These are phyloP conservation scores for Echeneis naucrates DNA, from an alignment of 2,797 vertebrate genomes.

Conservation along the genomic window DNA sequence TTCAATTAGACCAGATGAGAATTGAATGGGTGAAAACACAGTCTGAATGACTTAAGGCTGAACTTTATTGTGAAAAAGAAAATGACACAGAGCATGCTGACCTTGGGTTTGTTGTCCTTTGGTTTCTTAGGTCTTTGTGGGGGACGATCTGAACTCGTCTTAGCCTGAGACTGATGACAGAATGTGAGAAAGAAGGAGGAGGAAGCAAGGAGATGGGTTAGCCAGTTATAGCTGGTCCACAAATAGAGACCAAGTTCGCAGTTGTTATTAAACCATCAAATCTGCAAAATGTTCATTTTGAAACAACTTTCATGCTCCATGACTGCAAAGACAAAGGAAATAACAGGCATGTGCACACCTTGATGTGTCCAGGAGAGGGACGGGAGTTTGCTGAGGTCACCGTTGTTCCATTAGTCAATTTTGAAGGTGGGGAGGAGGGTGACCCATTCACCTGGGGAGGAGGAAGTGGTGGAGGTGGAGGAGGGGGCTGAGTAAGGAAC, in stretches of 20 bases:
- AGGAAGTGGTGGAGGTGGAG: slow-evolving; percentile 64
- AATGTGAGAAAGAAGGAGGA: slow-evolving; percentile 45
- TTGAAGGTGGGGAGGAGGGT: slow-evolving; percentile 75
- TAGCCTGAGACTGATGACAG: slow-evolving; percentile 86
- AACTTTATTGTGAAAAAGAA: not conserved
- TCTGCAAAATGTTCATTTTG: slow-evolving; percentile 9
- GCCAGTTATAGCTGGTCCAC: slow-evolving; percentile 39
- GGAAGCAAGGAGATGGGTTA: slow-evolving; percentile 39
- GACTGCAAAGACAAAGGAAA: not conserved
- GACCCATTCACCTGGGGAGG: slow-evolving; percentile 59
- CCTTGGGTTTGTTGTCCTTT: slow-evolving; percentile 96
- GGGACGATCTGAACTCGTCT: slow-evolving; percentile 88
- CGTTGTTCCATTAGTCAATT: slow-evolving; percentile 84
- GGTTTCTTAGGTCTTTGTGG: slow-evolving; percentile 92
- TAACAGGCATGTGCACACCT: slow-evolving; percentile 80
- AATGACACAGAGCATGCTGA: slow-evolving; percentile 39
- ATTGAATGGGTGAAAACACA: too few species aligned
- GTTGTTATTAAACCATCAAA: slow-evolving; percentile 35
- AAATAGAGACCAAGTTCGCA: slow-evolving; percentile 53
- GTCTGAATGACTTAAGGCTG: too few species aligned
- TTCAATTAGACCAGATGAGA: not conserved
- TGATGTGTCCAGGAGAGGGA: slow-evolving; percentile 84
- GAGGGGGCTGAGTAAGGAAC: slow-evolving; percentile 85
- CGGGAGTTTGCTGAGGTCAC: slow-evolving; percentile 78
- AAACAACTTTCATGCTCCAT: not conserved